Percentiles rank a stretch among this genome's conserved stretches.
These are phyloP conservation scores for Recurvirostra avosetta DNA, from an alignment of 2,113 vertebrate species.

Conservation along the genomic window DNA sequence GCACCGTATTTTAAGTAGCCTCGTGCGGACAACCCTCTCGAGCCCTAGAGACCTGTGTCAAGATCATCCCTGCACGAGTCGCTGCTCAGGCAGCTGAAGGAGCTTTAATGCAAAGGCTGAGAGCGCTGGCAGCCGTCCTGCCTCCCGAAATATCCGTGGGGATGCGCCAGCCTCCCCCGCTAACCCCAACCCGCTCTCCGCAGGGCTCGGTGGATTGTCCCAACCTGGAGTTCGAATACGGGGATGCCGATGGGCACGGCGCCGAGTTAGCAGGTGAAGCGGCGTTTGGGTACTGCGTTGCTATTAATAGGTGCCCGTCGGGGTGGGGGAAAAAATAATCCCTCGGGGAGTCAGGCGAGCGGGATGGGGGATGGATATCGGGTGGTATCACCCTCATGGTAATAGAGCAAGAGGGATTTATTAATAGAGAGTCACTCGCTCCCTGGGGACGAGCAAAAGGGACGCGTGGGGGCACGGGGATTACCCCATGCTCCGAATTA, in stretches of 20 bases:
- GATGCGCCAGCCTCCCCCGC: background rate
- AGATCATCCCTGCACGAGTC: background rate
- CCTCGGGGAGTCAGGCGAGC: rapidly evolving
- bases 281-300: rapidly evolving
- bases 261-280: constrained; percentile 87
- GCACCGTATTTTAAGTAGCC: background rate
- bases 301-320: background rate
- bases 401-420: background rate
- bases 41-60: background rate
- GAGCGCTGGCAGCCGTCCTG: background rate
- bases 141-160: background rate
- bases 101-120: background rate
- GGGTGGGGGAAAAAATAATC: background rate
- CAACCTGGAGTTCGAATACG: constrained; percentile 93
- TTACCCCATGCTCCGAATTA: rapidly evolving
- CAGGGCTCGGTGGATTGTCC: constrained; percentile 94
- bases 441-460: background rate
- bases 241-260: constrained; percentile 82
- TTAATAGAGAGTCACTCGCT: background rate
- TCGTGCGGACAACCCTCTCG: rapidly evolving
- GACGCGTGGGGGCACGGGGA: background rate
- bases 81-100: background rate
- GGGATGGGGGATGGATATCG: background rate
- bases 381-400: background rate
- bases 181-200: background rate